Evolutionary conservation across 2,797 vertebrate genomes (phyloP).

Genomic region (Chelon auratus): DNA sequence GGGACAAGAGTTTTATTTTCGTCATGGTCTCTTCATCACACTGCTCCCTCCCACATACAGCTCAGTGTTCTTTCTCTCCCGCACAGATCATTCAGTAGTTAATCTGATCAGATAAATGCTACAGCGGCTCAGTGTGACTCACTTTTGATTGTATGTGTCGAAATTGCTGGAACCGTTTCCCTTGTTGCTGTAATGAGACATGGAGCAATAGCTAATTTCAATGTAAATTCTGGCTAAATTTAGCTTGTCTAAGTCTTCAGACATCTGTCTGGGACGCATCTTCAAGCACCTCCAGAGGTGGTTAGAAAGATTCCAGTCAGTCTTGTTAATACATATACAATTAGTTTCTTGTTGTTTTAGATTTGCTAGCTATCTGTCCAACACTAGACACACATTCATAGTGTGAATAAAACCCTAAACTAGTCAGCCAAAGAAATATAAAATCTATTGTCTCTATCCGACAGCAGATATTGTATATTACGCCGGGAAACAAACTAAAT

Average conservation of each 20-base stretch:
- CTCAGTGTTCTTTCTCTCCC: background rate
- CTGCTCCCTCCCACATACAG: background rate
- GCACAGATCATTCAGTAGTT: constrained; percentile 1
- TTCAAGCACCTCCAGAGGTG: background rate
- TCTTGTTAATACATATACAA: background rate
- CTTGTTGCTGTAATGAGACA: background rate
- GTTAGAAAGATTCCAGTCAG: background rate
- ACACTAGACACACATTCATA: background rate
- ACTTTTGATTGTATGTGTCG: constrained; percentile 1
- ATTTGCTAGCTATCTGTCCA: background rate
- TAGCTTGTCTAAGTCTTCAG: background rate
- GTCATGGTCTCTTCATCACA: background rate
- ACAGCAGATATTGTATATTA: background rate
- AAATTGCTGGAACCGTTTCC: background rate
- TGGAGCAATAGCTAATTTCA: background rate
- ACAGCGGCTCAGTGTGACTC: background rate
- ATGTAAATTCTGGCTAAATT: background rate
- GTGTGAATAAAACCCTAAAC: background rate
- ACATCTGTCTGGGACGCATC: too few relatives aligned
- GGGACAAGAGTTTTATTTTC: background rate
- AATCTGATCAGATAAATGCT: background rate
- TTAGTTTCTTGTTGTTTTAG: background rate
- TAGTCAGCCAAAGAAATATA: background rate
- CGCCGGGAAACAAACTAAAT: background rate
- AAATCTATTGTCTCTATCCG: background rate